Conservation (phyloP, 1,140 invertebrate genomes). For the Pogonomyrmex californicus region DNA sequence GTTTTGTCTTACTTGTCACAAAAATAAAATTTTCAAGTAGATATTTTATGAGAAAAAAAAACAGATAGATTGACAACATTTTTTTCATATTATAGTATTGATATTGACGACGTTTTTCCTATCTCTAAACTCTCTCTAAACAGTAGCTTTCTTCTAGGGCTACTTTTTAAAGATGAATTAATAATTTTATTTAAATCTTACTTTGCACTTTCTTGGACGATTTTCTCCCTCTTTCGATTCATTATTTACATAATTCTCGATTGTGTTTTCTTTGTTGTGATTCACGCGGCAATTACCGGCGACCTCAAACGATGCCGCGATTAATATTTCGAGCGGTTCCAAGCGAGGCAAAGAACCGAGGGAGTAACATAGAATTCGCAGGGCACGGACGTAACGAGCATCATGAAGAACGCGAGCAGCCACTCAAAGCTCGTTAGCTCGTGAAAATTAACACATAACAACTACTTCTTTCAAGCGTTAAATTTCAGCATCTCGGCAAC, state of each 20-base stretch:
- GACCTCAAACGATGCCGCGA: conserved; percentile 33
- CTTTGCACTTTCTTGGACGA: not conserved
- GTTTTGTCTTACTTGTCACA: not conserved
- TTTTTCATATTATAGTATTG: not conserved
- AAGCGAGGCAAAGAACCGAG: conserved; percentile 1
- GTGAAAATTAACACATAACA: conserved; percentile 78
- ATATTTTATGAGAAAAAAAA: not conserved
- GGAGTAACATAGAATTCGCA: not conserved
- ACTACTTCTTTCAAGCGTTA: conserved; percentile 62
- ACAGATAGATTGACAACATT: not conserved
- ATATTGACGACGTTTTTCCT: not conserved
- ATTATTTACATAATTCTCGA: conserved; percentile 36
- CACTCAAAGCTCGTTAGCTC: conserved; percentile 81
- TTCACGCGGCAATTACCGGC: not conserved
- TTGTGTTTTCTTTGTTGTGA: not conserved
- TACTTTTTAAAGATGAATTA: not conserved
- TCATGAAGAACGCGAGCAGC: conserved; percentile 76
- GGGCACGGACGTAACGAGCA: conserved; percentile 69
- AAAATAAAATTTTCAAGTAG: conserved; percentile 13
- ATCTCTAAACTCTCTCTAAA: not conserved
- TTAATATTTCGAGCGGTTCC: conserved; percentile 54
- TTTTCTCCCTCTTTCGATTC: not conserved
- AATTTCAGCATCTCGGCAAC: conserved; percentile 27
- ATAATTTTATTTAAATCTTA: not conserved
- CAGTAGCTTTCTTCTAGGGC: not conserved